phyloP scores from a whole-genome alignment of 2,113 vertebrate genomes.

The Hemibagrus wyckioides region DNA sequence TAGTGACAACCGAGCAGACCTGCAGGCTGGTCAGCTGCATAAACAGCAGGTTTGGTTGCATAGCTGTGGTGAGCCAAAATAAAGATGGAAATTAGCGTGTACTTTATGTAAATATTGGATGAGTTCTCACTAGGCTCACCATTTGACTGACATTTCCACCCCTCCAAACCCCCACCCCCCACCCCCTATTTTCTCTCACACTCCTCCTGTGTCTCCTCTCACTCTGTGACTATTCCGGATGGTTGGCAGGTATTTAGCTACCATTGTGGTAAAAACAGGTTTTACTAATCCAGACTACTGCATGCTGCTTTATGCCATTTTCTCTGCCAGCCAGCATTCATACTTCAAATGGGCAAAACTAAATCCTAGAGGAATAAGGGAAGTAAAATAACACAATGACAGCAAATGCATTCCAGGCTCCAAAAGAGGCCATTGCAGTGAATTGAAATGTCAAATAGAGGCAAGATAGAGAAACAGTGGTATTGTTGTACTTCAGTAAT shows the following conservation, averaged over 20 bases:
- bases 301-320: constrained; percentile 9
- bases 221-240: constrained; percentile 29
- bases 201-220: constrained; percentile 36
- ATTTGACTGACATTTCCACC: constrained; percentile 50
- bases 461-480: constrained; percentile 11
- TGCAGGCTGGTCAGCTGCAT: constrained; percentile 61
- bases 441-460: constrained; percentile 45
- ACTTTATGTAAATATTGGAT: constrained; percentile 65
- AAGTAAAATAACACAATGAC: constrained; percentile 29
- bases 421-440: constrained; percentile 17
- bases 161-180: constrained; percentile 22
- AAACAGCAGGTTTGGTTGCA: constrained; percentile 66
- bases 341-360: background rate
- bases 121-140: constrained; percentile 53
- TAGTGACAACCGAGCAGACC: constrained; percentile 57
- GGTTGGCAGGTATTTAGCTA: constrained; percentile 56
- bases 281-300: constrained; percentile 25
- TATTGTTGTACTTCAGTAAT: constrained; percentile 16
- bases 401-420: constrained; percentile 28
- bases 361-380: background rate
- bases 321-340: constrained; percentile 43
- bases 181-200: constrained; percentile 34
- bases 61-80: constrained; percentile 55
- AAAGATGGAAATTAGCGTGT: constrained; percentile 55
- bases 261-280: constrained; percentile 34